Evolutionary conservation across 2,888 invertebrate genomes (phyloP).

Genomic region (Hecatera dysodea): DNA sequence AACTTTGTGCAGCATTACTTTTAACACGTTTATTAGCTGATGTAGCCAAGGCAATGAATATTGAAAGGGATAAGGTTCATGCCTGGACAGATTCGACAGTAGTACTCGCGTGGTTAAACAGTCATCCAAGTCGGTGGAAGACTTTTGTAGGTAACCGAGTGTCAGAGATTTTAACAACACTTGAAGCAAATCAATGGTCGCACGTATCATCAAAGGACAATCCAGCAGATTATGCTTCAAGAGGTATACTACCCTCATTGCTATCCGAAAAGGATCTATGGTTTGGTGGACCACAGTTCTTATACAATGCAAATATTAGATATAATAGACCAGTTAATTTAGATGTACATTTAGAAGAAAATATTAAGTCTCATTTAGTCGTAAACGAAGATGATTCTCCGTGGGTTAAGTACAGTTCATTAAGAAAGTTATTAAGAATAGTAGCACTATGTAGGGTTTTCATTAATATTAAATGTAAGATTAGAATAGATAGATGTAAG

Average conservation of each 20-base stretch:
- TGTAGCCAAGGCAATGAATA: slow-evolving; percentile 17
- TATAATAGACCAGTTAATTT: slow-evolving; percentile 17
- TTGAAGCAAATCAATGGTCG: slow-evolving; percentile 12
- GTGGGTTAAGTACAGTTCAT: slow-evolving; percentile 7
- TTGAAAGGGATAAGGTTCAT: slow-evolving; percentile 10
- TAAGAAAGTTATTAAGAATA: slow-evolving; percentile 13
- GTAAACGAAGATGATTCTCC: not conserved
- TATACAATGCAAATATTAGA: slow-evolving; percentile 3
- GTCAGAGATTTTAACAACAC: slow-evolving; percentile 11
- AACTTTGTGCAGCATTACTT: slow-evolving; percentile 22
- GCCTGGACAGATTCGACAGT: slow-evolving; percentile 21
- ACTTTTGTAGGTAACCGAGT: slow-evolving; percentile 9
- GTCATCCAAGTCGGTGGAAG: slow-evolving; percentile 19
- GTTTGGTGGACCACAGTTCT: slow-evolving; percentile 6
- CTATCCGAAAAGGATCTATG: not conserved
- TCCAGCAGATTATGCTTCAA: slow-evolving; percentile 8
- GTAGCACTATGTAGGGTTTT: slow-evolving; percentile 12
- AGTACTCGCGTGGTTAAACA: slow-evolving; percentile 15
- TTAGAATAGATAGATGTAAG: not conserved
- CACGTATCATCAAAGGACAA: slow-evolving; percentile 2
- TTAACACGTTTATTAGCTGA: slow-evolving; percentile 10
- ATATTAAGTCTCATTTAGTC: slow-evolving; percentile 6
- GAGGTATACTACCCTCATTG: not conserved
- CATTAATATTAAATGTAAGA: slow-evolving; percentile 4
- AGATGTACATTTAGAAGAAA: slow-evolving; percentile 16